phyloP scores from a whole-genome alignment of 2,797 vertebrate genomes.

The Rhynchotus rufescens region DNA sequence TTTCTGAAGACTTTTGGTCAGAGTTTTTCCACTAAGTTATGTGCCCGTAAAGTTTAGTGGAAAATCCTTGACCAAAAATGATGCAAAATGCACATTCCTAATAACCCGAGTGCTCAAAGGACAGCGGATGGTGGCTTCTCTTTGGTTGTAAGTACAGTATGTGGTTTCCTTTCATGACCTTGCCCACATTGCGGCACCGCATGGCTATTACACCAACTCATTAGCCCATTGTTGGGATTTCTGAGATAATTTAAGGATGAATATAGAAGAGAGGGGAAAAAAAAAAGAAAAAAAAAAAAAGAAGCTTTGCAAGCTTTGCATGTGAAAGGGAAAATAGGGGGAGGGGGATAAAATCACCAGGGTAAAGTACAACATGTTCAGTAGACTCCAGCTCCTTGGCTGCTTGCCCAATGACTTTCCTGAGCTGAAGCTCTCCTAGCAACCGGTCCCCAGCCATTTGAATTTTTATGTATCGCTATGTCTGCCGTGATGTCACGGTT shows the following conservation, averaged over 20 bases:
- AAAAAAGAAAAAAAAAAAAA: neutral
- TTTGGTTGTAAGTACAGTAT: neutral
- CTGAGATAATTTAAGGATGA: neutral
- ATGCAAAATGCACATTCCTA: neutral
- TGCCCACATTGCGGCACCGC: neutral
- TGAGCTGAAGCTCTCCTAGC: constrained; percentile 86
- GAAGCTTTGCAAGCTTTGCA: neutral
- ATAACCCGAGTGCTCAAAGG: neutral
- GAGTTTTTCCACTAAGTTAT: neutral
- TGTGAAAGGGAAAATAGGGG: constrained; percentile 54
- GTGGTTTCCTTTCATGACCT: neutral
- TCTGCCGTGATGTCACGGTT: constrained; percentile 87
- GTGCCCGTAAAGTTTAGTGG: neutral
- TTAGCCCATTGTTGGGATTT: neutral
- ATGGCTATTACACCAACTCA: neutral
- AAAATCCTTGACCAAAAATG: neutral
- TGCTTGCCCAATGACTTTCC: constrained; percentile 84
- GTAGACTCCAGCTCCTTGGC: constrained; percentile 78
- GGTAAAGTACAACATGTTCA: constrained; percentile 76
- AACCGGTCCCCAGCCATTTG: constrained; percentile 85
- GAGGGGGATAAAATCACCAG: constrained; percentile 60
- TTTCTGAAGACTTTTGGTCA: neutral
- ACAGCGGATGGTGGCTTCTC: neutral
- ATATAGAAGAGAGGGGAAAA: accelerated
- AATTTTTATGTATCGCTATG: constrained; percentile 90